Evolutionary conservation across 2,113 vertebrate genomes (phyloP).

Genomic region (Ellobius talpinus): DNA sequence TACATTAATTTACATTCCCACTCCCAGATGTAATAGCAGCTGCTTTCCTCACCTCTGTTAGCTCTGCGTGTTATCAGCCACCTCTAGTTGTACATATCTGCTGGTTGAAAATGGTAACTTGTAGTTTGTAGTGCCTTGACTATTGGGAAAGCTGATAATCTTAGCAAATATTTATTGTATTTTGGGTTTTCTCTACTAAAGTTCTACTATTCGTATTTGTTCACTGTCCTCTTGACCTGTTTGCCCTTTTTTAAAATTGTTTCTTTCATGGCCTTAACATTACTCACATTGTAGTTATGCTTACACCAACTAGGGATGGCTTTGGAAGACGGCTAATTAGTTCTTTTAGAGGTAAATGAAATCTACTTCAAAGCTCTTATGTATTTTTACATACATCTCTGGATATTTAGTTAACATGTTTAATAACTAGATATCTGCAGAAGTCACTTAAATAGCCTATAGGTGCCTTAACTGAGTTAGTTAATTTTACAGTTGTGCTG

Average conservation of each 20-base stretch:
- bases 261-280: conserved; percentile 23
- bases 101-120: conserved; percentile 17
- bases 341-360: conserved; percentile 43
- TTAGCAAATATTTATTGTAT: conserved; percentile 34
- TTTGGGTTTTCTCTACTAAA: not conserved
- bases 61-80: not conserved
- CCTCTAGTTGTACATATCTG: conserved; percentile 28
- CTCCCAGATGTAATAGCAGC: not conserved
- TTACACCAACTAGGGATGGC: not conserved
- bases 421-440: not conserved
- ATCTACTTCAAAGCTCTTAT: not conserved
- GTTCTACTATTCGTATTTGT: conserved; percentile 31
- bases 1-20: not conserved
- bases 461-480: not conserved
- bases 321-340: not conserved
- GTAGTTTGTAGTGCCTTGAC: conserved; percentile 37
- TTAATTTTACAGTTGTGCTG: conserved; percentile 12
- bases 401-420: conserved; percentile 24
- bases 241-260: not conserved
- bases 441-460: conserved; percentile 29
- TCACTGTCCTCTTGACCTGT: not conserved
- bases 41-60: not conserved
- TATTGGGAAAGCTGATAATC: conserved; percentile 32
- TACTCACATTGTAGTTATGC: conserved; percentile 22
- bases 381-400: not conserved